A percentile compares a stretch with the other conserved stretches of the same genome.
Conservation (phyloP, 2,797 vertebrate species). For the Notolepis coatsorum region DNA sequence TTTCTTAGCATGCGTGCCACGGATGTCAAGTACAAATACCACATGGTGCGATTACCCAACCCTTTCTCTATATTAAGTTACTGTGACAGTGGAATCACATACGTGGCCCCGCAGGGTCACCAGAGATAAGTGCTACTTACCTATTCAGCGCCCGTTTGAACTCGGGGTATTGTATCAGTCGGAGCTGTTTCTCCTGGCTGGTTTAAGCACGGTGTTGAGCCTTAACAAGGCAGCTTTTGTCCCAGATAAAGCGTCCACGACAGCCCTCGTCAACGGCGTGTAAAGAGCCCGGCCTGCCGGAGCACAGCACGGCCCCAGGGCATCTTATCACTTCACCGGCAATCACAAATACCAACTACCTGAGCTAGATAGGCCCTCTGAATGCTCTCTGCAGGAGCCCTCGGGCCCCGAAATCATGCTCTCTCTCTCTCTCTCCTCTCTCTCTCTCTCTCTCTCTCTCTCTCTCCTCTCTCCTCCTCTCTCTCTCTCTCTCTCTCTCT, state of each 20-base stretch:
- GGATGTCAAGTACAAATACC: slow-evolving; percentile 20
- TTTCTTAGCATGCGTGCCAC: not conserved
- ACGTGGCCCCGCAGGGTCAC: slow-evolving; percentile 54
- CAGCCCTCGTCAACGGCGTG: slow-evolving; percentile 63
- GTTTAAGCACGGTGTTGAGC: slow-evolving; percentile 69
- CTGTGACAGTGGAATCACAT: slow-evolving; percentile 59
- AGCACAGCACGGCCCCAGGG: slow-evolving; percentile 64
- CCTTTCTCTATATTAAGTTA: slow-evolving; percentile 57
- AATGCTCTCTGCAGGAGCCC: slow-evolving; percentile 60
- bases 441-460: slow-evolving; percentile 51
- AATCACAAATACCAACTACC: slow-evolving; percentile 72
- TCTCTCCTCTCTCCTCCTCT: too few relatives aligned
- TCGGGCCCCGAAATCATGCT: slow-evolving; percentile 58
- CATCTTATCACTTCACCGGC: slow-evolving; percentile 69
- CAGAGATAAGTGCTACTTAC: slow-evolving; percentile 74
- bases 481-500: too few relatives aligned
- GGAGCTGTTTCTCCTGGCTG: slow-evolving; percentile 55
- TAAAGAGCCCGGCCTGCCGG: slow-evolving; percentile 64
- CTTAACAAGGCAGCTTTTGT: slow-evolving; percentile 76
- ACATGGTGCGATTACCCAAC: slow-evolving; percentile 34
- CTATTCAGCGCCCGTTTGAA: slow-evolving; percentile 67
- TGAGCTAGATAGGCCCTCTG: slow-evolving; percentile 65
- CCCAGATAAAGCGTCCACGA: slow-evolving; percentile 67
- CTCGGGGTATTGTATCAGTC: slow-evolving; percentile 72
- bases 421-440: slow-evolving; percentile 49